Percentiles rank a stretch among this genome's conserved stretches.
Conservation (phyloP, 30 jellyfish, hydroid and myxozoan species). For the Nemopilema nomurai region DNA sequence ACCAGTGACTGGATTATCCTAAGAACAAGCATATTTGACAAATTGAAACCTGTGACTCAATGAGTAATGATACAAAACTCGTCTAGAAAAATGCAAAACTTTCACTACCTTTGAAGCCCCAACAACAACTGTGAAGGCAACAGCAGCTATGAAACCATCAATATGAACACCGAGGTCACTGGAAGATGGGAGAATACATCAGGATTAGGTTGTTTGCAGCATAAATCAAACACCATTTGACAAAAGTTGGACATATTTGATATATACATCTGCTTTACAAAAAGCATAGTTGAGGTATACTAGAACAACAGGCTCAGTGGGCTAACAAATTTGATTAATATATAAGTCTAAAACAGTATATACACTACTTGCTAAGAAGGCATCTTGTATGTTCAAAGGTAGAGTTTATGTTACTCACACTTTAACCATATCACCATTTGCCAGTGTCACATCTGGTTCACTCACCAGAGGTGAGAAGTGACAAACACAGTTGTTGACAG, state of each 20-base stretch:
- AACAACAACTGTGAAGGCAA: conserved; percentile 96
- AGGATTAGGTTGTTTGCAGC: background rate
- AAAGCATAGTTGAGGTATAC: no score
- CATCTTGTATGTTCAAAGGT: background rate
- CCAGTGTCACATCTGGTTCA: conserved; percentile 87
- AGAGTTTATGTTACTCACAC: conserved; percentile 61
- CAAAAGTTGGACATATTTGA: no score
- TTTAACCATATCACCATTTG: conserved; percentile 96
- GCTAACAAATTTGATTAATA: no score
- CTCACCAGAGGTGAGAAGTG: conserved; percentile 97
- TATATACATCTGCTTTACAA: no score
- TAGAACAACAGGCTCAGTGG: no score
- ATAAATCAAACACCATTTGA: no score
- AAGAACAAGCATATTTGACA: background rate
- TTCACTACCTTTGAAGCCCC: conserved; percentile 91
- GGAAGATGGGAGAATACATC: background rate
- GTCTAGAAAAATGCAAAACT: background rate
- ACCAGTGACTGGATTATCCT: conserved; percentile 96
- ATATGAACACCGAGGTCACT: conserved; percentile 98
- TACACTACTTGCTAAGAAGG: no score
- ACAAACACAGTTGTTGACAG: conserved; percentile 94
- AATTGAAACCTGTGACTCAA: no score
- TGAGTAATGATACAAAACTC: no score
- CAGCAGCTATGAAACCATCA: conserved; percentile 99
- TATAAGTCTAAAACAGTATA: no score